Evolutionary conservation across 2,113 vertebrate species (phyloP).

Genomic region (Hassar affinis): DNA sequence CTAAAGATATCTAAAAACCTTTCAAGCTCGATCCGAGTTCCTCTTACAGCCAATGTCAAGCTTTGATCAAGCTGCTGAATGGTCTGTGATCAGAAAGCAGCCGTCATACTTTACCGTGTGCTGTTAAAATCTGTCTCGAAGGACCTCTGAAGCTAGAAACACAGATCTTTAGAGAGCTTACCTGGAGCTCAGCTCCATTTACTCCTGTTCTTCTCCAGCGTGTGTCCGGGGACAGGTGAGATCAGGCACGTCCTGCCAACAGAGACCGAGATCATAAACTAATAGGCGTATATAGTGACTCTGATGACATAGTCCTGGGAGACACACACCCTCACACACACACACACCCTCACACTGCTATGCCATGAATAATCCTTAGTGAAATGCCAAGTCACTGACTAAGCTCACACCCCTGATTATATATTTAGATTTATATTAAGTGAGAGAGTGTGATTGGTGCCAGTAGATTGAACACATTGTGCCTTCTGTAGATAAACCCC

Average conservation of each 20-base stretch:
- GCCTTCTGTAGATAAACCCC: not conserved
- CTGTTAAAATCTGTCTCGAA: no score
- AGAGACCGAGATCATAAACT: not conserved
- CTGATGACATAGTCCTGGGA: not conserved
- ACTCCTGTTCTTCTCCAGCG: slow-evolving; percentile 58
- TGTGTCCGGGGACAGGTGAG: slow-evolving; percentile 35
- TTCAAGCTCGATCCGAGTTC: not conserved
- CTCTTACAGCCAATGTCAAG: not conserved
- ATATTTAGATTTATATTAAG: not conserved
- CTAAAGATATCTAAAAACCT: not conserved
- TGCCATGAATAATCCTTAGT: not conserved
- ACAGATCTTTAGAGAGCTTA: not conserved
- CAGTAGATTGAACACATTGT: not conserved
- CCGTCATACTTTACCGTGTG: not conserved
- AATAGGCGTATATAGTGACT: not conserved
- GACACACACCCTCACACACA: not conserved
- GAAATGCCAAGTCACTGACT: slow-evolving; percentile 3
- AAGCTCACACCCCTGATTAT: not conserved
- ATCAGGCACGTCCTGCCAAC: not conserved
- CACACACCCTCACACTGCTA: not conserved
- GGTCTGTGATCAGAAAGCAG: not conserved
- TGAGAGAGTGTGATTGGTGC: not conserved
- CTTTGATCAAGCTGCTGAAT: not conserved
- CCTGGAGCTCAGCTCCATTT: slow-evolving; percentile 62
- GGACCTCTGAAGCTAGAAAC: not conserved